Percentiles rank a stretch among this genome's conserved stretches.
Conservation (phyloP, 2,888 invertebrate species). For the Platycheirus rosarum region DNA sequence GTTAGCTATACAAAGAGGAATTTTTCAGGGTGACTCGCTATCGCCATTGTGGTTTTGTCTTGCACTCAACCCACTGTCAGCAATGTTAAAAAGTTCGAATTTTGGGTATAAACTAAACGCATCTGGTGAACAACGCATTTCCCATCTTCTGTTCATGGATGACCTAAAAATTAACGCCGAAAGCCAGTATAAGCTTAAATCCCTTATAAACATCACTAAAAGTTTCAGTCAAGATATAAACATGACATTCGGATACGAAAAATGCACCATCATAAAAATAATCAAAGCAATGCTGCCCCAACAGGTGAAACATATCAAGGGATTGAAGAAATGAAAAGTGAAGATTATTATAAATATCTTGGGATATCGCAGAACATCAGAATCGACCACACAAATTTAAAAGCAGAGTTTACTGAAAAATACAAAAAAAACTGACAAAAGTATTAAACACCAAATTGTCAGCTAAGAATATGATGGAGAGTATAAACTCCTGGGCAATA, state of each 20-base stretch:
- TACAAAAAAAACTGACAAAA: background rate
- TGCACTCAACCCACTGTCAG: too few species aligned
- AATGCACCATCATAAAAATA: background rate
- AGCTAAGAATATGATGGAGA: background rate
- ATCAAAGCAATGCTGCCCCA: slow-evolving; percentile 2
- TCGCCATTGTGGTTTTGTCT: background rate
- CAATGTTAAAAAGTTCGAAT: too few species aligned
- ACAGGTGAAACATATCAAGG: background rate
- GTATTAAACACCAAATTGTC: background rate
- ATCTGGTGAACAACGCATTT: background rate
- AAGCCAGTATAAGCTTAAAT: background rate
- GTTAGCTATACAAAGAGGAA: background rate
- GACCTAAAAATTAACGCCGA: background rate
- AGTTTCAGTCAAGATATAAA: background rate
- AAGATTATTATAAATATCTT: background rate
- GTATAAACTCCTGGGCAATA: background rate
- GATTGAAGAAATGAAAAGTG: background rate
- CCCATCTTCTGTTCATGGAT: background rate
- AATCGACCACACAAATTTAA: background rate
- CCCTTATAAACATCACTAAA: background rate
- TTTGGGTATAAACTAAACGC: background rate
- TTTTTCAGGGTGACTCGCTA: background rate
- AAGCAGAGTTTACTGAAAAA: background rate
- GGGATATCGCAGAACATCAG: background rate
- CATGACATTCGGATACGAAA: background rate